Base-by-base conservation (phyloP, 23 tunicate genomes). In the Diplosoma virens region DNA sequence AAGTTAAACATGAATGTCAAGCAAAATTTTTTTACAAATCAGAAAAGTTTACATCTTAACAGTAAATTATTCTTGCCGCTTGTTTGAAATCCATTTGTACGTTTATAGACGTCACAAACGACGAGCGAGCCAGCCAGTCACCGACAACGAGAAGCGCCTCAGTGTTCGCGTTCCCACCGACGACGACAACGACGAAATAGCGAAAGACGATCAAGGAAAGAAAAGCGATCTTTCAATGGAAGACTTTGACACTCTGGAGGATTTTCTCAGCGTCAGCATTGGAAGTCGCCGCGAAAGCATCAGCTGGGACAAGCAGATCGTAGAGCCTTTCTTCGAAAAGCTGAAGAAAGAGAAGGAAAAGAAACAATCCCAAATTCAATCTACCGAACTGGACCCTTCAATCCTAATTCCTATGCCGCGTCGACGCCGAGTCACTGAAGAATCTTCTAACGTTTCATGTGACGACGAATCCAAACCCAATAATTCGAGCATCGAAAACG, bases 221-320 rank as follows among this genome's bases (percentile, higher is more conserved):
- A 47, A 25, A 16, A 2, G 5, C 2, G 61, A 50, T 3, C 20
- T 72, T 34, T 50, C 59, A 4, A 5, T 47, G 59, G 60, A 47
- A 33, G 61, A 47, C 48, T 72, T 72, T 72, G 78, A 72, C n/a
- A 72, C 17, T 32, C 33, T 55, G 29, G 95, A 87, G 16, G 95
- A 87, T 20, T 53, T 87, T 56, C 54, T 87, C 65, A 82, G 45
- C 54, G 76, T 87, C 32, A 87, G 59, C 63, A 35, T 85, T 32
- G 81, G 64, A 11, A 87, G 72, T 41, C 71, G 60, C 29, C 73
- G 95, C 0, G 87, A 87, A 47, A 87, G 95, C 55, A 70, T 87
- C 69, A 87, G 95, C 47, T 87, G 95, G 95, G 95, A 87, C 45
- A 67, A 81, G 22, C 95, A 87, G 61, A 87, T 87, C 28, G 95